phyloP scores from a whole-genome alignment of 2,797 vertebrate genomes.

The Emys orbicularis region DNA sequence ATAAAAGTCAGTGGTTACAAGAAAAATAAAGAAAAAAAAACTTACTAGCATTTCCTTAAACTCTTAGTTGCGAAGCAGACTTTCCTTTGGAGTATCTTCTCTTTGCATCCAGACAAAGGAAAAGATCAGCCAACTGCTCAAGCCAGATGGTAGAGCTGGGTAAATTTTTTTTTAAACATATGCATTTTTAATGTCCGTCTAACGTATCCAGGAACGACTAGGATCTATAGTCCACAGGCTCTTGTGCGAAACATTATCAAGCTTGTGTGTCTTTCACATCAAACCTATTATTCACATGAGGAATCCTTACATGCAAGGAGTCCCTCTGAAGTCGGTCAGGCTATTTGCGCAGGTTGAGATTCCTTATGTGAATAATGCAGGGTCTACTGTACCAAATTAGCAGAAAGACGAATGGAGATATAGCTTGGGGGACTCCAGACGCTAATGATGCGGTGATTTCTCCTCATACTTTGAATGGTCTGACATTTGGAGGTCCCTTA shows the following conservation, averaged over 20 bases:
- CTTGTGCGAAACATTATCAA: background rate
- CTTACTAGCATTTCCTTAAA: too few relatives aligned
- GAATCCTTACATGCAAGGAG: background rate
- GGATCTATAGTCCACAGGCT: background rate
- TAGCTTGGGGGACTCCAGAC: background rate
- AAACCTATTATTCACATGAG: background rate
- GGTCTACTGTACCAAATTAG: background rate
- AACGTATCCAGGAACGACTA: background rate
- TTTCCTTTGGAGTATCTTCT: background rate
- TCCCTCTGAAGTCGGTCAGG: background rate
- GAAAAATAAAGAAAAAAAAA: too few relatives aligned
- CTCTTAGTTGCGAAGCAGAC: too few relatives aligned
- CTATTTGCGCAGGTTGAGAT: background rate
- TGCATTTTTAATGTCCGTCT: background rate
- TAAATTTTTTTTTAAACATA: background rate
- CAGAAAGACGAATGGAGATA: background rate
- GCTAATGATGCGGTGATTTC: background rate
- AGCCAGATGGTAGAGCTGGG: background rate
- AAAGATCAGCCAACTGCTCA: background rate
- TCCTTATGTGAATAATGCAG: background rate
- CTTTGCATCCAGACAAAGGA: background rate
- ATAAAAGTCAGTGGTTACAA: too few relatives aligned
- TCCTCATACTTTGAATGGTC: background rate
- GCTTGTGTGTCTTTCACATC: background rate
- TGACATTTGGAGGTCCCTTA: background rate